Evolutionary conservation across 2,888 invertebrate genomes (phyloP).

Genomic region (Diaperis boleti): DNA sequence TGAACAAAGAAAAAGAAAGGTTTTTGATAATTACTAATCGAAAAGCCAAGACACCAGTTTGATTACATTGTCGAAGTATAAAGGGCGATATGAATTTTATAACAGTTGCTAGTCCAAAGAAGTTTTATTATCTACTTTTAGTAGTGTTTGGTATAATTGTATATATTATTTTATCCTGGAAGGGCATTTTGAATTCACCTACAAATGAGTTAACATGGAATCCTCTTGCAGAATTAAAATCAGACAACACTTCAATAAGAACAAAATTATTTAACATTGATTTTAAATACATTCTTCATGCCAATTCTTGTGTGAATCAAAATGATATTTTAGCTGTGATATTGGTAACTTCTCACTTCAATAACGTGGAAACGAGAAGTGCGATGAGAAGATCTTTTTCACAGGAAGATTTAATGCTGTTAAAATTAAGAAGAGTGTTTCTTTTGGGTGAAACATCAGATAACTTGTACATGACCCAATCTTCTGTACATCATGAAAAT

Average conservation of each 20-base stretch:
- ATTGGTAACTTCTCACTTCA: constrained; percentile 83
- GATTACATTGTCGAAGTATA: too few species aligned
- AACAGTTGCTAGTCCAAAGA: neutral
- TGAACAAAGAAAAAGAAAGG: too few species aligned
- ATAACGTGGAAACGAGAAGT: constrained; percentile 77
- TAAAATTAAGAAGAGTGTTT: constrained; percentile 77
- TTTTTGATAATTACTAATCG: too few species aligned
- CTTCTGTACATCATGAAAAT: constrained; percentile 73
- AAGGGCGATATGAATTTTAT: neutral
- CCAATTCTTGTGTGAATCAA: constrained; percentile 49
- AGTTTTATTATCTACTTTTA: neutral
- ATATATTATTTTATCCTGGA: neutral
- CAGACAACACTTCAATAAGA: neutral
- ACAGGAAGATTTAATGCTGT: constrained; percentile 68
- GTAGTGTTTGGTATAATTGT: neutral
- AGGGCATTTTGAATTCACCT: neutral
- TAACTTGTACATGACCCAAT: constrained; percentile 70
- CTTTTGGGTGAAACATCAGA: constrained; percentile 73
- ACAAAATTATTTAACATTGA: constrained; percentile 54
- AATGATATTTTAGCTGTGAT: constrained; percentile 64
- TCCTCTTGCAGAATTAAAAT: too few species aligned
- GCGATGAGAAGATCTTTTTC: constrained; percentile 78
- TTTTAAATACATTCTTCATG: constrained; percentile 55
- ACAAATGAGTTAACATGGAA: neutral
- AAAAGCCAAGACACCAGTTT: too few species aligned